Conservation (phyloP, 2,113 vertebrate genomes). For the Neogale vison region DNA sequence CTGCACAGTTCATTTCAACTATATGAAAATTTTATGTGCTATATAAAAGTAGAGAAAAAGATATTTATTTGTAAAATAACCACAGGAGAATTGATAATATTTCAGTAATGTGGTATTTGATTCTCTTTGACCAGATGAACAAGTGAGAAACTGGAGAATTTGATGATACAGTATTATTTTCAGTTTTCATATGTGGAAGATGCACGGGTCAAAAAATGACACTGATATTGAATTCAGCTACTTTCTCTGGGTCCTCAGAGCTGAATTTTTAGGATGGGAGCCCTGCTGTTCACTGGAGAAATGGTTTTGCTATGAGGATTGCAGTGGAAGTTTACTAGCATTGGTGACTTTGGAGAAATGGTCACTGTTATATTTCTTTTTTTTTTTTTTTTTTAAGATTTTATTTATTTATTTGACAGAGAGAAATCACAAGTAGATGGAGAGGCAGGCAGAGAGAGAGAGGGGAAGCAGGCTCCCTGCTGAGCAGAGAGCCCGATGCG, state of each 20-base stretch:
- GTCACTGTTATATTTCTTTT: background rate
- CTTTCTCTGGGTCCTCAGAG: background rate
- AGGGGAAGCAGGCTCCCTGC: too few relatives aligned
- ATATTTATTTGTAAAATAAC: conserved; percentile 81
- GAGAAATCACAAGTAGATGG: too few relatives aligned
- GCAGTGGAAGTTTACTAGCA: background rate
- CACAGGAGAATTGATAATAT: conserved; percentile 69
- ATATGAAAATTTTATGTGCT: conserved; percentile 85
- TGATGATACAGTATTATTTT: conserved; percentile 65
- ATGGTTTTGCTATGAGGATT: background rate
- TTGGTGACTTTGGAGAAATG: background rate
- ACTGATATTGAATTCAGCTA: conserved; percentile 11
- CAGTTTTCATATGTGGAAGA: conserved; percentile 44
- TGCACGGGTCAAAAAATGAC: conserved; percentile 23
- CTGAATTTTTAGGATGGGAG: background rate
- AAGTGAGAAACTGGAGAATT: conserved; percentile 65
- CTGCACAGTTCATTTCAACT: conserved; percentile 92
- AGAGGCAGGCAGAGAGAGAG: too few relatives aligned
- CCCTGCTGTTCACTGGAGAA: background rate
- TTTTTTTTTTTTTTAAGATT: too few relatives aligned
- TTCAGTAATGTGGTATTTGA: conserved; percentile 70
- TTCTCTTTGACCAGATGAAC: conserved; percentile 71
- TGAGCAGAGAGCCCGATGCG: too few relatives aligned
- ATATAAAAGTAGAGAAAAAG: conserved; percentile 79
- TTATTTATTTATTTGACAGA: too few relatives aligned